phyloP scores from a whole-genome alignment of 2,113 vertebrate species.

The Indicator indicator region DNA sequence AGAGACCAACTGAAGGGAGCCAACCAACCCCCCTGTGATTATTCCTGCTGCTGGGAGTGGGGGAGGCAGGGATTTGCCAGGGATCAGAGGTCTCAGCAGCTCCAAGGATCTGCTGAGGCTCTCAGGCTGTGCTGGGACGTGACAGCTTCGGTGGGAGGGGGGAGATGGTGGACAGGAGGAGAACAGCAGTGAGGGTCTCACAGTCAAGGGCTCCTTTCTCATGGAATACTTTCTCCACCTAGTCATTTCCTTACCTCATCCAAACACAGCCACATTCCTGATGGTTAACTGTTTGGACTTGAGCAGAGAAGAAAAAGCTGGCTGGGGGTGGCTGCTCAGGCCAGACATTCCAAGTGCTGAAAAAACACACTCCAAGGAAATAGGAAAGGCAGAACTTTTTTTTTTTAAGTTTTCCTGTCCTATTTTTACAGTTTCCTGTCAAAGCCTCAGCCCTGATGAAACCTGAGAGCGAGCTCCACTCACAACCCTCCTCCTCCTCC shows the following conservation, averaged over 20 bases:
- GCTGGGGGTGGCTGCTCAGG: neutral
- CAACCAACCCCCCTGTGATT: fast-evolving
- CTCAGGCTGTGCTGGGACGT: neutral
- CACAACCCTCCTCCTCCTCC: neutral
- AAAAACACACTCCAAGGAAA: constrained; percentile 59
- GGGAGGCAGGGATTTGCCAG: neutral
- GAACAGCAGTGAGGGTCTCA: neutral
- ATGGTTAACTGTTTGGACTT: constrained; percentile 49
- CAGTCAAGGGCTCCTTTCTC: constrained; percentile 25
- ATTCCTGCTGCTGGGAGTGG: neutral
- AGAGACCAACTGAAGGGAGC: neutral
- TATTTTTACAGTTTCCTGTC: constrained; percentile 55
- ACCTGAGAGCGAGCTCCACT: neutral
- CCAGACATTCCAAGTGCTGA: constrained; percentile 61
- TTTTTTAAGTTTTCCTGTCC: constrained; percentile 48
- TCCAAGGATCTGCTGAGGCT: neutral
- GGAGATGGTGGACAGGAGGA: neutral
- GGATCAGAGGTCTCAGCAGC: fast-evolving
- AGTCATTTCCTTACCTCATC: constrained; percentile 58
- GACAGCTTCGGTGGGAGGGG: neutral
- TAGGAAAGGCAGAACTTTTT: neutral
- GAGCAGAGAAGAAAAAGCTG: constrained; percentile 26
- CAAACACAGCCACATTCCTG: constrained; percentile 60
- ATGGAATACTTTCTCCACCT: constrained; percentile 50
- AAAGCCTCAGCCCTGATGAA: neutral